Conservation (phyloP, 2,888 invertebrate genomes). For the Caenorhabditis drosophilae region DNA sequence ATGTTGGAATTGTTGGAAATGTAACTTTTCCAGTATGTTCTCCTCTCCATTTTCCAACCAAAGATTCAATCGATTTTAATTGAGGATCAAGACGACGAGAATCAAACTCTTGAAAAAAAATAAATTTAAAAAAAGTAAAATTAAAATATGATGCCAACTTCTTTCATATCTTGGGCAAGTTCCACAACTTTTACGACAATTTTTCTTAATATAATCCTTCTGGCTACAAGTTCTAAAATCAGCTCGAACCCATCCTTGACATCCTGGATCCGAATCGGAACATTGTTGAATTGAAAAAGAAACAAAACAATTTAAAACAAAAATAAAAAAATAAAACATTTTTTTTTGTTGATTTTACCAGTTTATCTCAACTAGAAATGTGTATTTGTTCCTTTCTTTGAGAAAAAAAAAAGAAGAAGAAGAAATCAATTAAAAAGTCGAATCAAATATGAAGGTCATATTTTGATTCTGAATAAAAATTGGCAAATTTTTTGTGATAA, state of each 20-base stretch:
- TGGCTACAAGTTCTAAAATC: slow-evolving; percentile 18
- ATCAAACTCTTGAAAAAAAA: slow-evolving; percentile 14
- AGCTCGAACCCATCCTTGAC: slow-evolving; percentile 23
- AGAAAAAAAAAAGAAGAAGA: background rate
- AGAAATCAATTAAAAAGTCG: background rate
- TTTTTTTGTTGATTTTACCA: background rate
- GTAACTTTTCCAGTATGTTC: slow-evolving; percentile 33
- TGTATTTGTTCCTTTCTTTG: background rate
- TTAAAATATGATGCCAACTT: background rate
- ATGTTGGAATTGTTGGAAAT: slow-evolving; percentile 39
- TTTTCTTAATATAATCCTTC: slow-evolving; percentile 37
- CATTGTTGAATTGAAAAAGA: slow-evolving; percentile 3
- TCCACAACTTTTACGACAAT: slow-evolving; percentile 30
- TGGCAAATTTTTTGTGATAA: no score
- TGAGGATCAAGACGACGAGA: slow-evolving; percentile 19
- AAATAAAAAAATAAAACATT: background rate
- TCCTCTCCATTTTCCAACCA: slow-evolving; percentile 36
- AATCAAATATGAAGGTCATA: no score
- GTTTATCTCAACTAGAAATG: background rate
- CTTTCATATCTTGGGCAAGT: slow-evolving; percentile 23
- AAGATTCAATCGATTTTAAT: slow-evolving; percentile 9
- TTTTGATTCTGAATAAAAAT: no score
- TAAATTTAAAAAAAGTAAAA: background rate
- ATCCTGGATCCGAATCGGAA: slow-evolving; percentile 27
- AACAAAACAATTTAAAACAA: background rate